Evolutionary conservation across 2,797 vertebrate species (phyloP).

Genomic region (Chiroxiphia lanceolata): DNA sequence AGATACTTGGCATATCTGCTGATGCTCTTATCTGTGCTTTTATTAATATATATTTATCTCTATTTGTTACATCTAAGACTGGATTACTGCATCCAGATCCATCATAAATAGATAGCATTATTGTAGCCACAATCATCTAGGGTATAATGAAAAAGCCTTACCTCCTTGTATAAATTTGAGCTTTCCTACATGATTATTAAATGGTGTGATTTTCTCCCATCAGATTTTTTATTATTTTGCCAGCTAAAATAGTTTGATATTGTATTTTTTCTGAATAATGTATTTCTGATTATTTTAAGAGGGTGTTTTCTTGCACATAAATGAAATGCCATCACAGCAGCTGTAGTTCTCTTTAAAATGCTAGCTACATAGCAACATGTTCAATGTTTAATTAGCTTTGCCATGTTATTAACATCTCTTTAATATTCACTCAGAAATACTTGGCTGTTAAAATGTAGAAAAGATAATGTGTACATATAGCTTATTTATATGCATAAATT

Average conservation of each 20-base stretch:
- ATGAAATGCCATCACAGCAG: conserved; percentile 25
- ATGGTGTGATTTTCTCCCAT: neutral
- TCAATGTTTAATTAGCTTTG: conserved; percentile 53
- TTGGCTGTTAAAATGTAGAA: conserved; percentile 7
- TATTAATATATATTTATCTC: neutral
- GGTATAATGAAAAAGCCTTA: neutral
- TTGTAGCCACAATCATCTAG: neutral
- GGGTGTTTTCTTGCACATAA: neutral
- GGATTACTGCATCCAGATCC: neutral
- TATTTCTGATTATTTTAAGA: conserved; percentile 29
- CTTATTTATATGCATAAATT: conserved; percentile 24
- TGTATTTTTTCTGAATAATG: conserved; percentile 30
- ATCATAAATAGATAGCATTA: neutral
- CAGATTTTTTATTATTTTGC: neutral
- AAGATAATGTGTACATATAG: neutral
- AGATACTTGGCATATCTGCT: neutral
- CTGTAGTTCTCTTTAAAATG: conserved; percentile 46
- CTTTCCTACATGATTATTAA: neutral
- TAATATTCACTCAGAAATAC: conserved; percentile 40
- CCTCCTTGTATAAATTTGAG: neutral
- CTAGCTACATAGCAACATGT: neutral
- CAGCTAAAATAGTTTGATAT: conserved; percentile 17
- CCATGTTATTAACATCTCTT: conserved; percentile 34
- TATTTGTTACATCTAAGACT: neutral
- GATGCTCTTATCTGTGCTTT: neutral